These are phyloP conservation scores for Dreissena polymorpha DNA, from an alignment of 1,140 invertebrate species.

Conservation along the genomic window DNA sequence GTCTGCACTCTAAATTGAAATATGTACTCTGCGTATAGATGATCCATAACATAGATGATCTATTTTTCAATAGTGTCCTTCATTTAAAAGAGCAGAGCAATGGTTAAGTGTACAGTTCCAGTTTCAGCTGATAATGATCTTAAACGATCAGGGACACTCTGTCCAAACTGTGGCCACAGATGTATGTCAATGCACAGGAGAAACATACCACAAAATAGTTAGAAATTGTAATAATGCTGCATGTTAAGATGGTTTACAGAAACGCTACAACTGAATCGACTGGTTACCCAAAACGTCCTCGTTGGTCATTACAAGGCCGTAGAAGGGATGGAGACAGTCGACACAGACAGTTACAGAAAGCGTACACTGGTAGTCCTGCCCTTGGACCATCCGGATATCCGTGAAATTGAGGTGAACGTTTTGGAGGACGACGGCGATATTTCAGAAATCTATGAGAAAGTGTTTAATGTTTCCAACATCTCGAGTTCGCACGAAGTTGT, in stretches of 20 bases:
- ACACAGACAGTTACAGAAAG: constrained; percentile 25
- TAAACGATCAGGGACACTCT: too few relatives aligned
- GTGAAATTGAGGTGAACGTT: constrained; percentile 36
- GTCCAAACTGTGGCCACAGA: too few relatives aligned
- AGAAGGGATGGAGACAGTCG: not conserved
- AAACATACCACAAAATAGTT: too few relatives aligned
- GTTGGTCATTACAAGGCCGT: constrained; percentile 38
- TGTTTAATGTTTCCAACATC: constrained; percentile 30
- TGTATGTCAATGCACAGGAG: too few relatives aligned
- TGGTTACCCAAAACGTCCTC: constrained; percentile 28
- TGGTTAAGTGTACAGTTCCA: too few relatives aligned
- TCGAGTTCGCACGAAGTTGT: constrained; percentile 6
- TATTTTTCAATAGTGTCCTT: too few relatives aligned
- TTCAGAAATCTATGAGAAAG: constrained; percentile 5
- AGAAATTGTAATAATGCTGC: not conserved
- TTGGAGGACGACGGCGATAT: constrained; percentile 5
- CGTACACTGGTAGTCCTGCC: constrained; percentile 37
- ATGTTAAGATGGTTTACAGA: not conserved
- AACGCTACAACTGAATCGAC: constrained; percentile 29
- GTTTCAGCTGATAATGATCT: too few relatives aligned
- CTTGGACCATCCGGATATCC: constrained; percentile 10
- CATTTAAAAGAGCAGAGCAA: too few relatives aligned
- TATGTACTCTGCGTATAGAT: too few relatives aligned
- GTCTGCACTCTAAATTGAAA: too few relatives aligned
- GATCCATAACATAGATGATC: too few relatives aligned